Base-by-base conservation (phyloP, 2,888 invertebrate genomes). In the Hypercompe scribonia region DNA sequence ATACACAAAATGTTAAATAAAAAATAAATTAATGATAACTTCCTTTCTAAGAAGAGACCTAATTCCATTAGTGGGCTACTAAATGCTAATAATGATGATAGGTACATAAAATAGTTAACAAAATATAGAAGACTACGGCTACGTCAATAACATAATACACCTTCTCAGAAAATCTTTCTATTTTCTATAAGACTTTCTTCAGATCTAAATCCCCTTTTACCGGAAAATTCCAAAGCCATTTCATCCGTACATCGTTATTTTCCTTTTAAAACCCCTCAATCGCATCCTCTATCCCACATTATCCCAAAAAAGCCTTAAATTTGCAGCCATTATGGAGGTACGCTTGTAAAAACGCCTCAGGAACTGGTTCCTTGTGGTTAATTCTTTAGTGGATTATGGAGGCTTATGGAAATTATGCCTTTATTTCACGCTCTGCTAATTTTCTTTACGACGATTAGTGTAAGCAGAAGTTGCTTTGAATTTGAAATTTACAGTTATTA, bases 181-280 rank as follows among this genome's bases (percentile, higher is more conserved):
- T 46, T 46, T 46, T 21, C 21, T 50, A 50, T 24, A n/a, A 54
- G n/a, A 54, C 8, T 10, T 54, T 54, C 46, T 54, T 50, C 8
- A 50, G 7, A 24, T 50, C 50, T 39, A 24, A 24, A 50, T 7
- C 24, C 50, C 50, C 24, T 54, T 8, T 54, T 11, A n/a, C n/a
- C 54, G 54, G 54, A 54, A 54, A 54, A 54, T 54, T n/a, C n/a
- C 54, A n/a, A 54, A 54, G n/a, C n/a, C 54, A 54, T 54, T 54
- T 54, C 54, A 58, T 58, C 58, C 58, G 58, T 58, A 58, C 13
- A 28, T 13, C n/a, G 58, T 15, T 58, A 28, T 65, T 42, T 42
- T 66, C 65, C 65, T 66, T 66, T 66, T 31, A 66, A n/a, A 65
- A 42, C 28, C 28, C 28, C 65, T 66, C 65, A 66, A 31, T 66